These are phyloP conservation scores for Ischnus inquisitorius DNA, from an alignment of 2,888 invertebrate genomes.

Conservation along the genomic window DNA sequence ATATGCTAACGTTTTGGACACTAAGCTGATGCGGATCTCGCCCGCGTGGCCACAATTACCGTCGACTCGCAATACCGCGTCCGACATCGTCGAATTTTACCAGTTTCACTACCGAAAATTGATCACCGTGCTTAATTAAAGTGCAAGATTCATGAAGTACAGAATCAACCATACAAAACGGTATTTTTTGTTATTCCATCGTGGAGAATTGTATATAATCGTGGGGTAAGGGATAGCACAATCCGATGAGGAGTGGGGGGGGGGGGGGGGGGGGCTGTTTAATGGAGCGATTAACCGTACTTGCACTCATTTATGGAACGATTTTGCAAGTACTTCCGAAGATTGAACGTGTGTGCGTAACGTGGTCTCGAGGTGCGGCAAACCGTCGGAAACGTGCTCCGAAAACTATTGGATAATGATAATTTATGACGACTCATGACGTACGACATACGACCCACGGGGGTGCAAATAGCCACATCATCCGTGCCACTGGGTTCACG, in stretches of 20 bases:
- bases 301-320: too few relatives aligned
- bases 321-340: too few relatives aligned
- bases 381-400: too few relatives aligned
- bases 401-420: too few relatives aligned
- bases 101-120: neutral
- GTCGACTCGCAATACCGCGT: neutral
- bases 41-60: neutral
- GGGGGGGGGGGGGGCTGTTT: neutral
- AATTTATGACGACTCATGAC: too few relatives aligned
- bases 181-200: neutral
- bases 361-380: too few relatives aligned
- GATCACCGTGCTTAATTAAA: neutral
- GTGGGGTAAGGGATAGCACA: neutral
- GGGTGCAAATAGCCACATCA: too few relatives aligned
- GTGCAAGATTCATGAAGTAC: neutral
- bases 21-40: neutral
- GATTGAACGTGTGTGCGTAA: too few relatives aligned
- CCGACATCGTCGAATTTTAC: neutral
- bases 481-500: too few relatives aligned
- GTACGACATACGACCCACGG: too few relatives aligned
- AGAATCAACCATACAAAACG: neutral
- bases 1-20: neutral
- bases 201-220: neutral
- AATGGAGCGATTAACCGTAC: neutral
- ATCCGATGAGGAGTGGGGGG: neutral